Evolutionary conservation across 2,888 invertebrate genomes (phyloP).

Genomic region (Hermodice carunculata): DNA sequence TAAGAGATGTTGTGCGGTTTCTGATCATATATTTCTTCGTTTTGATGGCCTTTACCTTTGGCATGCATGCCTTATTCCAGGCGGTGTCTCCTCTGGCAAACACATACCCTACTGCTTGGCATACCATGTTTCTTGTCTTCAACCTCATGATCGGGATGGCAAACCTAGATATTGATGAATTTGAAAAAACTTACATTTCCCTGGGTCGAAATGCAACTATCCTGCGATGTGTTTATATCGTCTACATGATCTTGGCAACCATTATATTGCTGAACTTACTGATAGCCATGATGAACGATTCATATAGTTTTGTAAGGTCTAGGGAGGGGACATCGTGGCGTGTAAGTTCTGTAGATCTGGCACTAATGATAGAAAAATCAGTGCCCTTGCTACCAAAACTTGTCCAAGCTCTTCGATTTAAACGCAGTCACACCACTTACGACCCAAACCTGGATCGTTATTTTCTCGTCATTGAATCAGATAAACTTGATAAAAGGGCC

Average conservation of each 20-base stretch:
- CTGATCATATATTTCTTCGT: slow-evolving; percentile 63
- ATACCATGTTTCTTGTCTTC: slow-evolving; percentile 61
- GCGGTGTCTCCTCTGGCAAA: slow-evolving; percentile 40
- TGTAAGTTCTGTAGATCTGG: too few species aligned
- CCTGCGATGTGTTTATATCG: slow-evolving; percentile 54
- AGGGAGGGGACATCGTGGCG: too few species aligned
- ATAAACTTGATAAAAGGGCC: too few species aligned
- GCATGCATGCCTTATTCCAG: slow-evolving; percentile 60
- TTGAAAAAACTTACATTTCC: slow-evolving; percentile 44
- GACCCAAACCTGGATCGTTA: too few species aligned
- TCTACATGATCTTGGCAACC: slow-evolving; percentile 58
- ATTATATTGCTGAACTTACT: slow-evolving; percentile 49
- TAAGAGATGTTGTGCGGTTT: slow-evolving; percentile 61
- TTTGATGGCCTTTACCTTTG: slow-evolving; percentile 62
- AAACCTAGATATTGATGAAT: slow-evolving; percentile 48
- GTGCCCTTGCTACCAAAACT: too few species aligned
- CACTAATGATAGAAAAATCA: too few species aligned
- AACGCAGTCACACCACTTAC: too few species aligned
- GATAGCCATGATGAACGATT: slow-evolving; percentile 53
- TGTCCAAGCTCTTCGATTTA: too few species aligned
- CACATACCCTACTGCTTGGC: slow-evolving; percentile 45
- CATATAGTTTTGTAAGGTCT: too few species aligned
- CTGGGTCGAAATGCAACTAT: slow-evolving; percentile 40
- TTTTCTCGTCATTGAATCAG: too few species aligned
- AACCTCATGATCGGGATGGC: slow-evolving; percentile 67